phyloP scores from a whole-genome alignment of 1,140 invertebrate genomes.

The Penaeus vannamei region DNA sequence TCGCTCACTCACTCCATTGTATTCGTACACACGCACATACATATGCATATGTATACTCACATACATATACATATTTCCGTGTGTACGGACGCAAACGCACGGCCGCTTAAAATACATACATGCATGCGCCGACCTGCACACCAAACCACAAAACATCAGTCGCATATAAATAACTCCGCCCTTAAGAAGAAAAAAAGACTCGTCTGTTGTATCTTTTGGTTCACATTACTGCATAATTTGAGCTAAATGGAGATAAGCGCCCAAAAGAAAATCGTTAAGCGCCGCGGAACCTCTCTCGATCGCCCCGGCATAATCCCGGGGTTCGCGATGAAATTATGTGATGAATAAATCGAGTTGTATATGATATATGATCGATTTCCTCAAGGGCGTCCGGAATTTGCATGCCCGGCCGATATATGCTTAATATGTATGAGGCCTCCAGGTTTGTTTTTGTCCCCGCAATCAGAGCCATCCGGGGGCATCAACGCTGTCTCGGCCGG shows the following conservation, averaged over 20 bases:
- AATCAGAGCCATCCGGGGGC: background rate
- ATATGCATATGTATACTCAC: constrained; percentile 42
- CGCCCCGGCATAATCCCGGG: constrained; percentile 48
- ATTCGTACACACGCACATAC: constrained; percentile 37
- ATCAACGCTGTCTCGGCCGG: no score
- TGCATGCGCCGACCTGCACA: background rate
- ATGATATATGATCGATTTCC: constrained; percentile 42
- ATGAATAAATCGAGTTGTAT: constrained; percentile 32
- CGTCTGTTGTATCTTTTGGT: no score
- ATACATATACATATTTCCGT: constrained; percentile 9
- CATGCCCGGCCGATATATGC: background rate
- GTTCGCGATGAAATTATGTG: constrained; percentile 32
- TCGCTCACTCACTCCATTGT: background rate
- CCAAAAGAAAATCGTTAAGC: no score
- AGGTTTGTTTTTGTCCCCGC: no score
- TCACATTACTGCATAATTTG: no score
- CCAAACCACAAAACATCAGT: constrained; percentile 26
- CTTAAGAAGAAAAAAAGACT: no score
- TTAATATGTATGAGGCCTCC: constrained; percentile 26
- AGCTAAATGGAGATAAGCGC: no score
- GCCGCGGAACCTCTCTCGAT: background rate
- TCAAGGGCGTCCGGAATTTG: constrained; percentile 12
- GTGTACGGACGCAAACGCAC: background rate
- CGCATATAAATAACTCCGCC: no score
- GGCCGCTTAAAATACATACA: background rate